Percentiles rank a stretch among this genome's conserved stretches.
Conservation (phyloP, 2,797 vertebrate genomes). For the Melanotaenia boesemani region DNA sequence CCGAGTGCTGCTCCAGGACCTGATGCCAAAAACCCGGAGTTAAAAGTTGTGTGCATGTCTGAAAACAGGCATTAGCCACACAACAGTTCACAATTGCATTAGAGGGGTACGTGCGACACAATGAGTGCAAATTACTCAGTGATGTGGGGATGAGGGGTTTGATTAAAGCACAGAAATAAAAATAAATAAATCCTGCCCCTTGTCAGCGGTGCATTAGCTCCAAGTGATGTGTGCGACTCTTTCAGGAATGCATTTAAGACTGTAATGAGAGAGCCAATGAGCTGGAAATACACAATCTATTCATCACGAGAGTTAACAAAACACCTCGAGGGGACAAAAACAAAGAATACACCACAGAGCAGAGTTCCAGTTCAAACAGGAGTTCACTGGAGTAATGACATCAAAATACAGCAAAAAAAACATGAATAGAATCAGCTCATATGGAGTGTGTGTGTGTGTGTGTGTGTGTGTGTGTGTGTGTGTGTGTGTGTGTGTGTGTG, state of each 20-base stretch:
- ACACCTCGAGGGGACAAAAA: constrained; percentile 47
- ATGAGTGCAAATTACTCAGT: background rate
- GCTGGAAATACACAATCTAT: constrained; percentile 42
- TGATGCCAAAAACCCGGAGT: constrained; percentile 58
- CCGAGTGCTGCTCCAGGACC: constrained; percentile 92
- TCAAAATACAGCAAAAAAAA: constrained; percentile 36
- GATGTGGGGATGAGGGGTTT: background rate
- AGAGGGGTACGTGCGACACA: background rate
- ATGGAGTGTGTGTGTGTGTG: background rate
- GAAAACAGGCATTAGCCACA: background rate
- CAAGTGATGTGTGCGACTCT: constrained; percentile 22
- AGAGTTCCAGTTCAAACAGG: constrained; percentile 50
- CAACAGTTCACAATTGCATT: constrained; percentile 3
- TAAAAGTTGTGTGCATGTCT: constrained; percentile 1
- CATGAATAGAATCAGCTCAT: constrained; percentile 9
- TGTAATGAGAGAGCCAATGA: constrained; percentile 51
- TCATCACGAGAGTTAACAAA: constrained; percentile 44
- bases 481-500: constrained; percentile 7
- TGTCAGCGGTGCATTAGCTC: constrained; percentile 15
- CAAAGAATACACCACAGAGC: constrained; percentile 41
- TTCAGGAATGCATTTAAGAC: constrained; percentile 40
- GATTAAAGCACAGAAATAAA: background rate
- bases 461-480: background rate
- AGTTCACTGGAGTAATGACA: constrained; percentile 30
- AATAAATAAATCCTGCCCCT: background rate